Evolutionary conservation across 92 coral and sea anemone genomes (phyloP).

Genomic region (Heteractis magnifica): DNA sequence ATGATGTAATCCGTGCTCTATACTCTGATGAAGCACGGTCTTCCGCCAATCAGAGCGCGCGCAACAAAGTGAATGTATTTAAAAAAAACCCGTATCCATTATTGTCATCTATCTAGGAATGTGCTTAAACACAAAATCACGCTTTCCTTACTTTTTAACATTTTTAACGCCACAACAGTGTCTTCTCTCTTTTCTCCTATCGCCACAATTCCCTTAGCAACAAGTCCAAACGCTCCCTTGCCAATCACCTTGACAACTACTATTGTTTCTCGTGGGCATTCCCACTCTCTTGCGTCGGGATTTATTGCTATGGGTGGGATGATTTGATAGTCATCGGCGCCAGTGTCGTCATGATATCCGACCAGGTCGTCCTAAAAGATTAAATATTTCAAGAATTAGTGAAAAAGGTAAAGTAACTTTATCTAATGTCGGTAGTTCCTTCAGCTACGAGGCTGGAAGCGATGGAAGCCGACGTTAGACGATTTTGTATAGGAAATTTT

Average conservation of each 20-base stretch:
- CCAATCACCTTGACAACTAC: conserved; percentile 63
- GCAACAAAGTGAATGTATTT: too few species aligned
- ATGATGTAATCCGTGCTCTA: too few species aligned
- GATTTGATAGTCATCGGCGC: conserved; percentile 23
- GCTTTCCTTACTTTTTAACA: conserved; percentile 49
- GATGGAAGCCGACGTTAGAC: too few species aligned
- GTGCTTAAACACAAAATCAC: background rate
- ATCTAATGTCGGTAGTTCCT: too few species aligned
- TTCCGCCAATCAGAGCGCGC: too few species aligned
- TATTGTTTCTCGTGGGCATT: conserved; percentile 55
- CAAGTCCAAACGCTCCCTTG: conserved; percentile 69
- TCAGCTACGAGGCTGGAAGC: too few species aligned
- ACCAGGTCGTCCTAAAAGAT: conserved; percentile 28
- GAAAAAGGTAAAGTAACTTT: background rate
- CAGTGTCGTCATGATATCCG: background rate
- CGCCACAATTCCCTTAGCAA: conserved; percentile 55
- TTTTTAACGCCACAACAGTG: conserved; percentile 59
- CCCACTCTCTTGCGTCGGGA: conserved; percentile 33
- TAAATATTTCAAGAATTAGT: background rate
- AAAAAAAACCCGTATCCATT: too few species aligned
- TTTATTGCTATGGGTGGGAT: conserved; percentile 28
- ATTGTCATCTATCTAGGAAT: too few species aligned
- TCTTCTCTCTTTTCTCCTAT: conserved; percentile 29
- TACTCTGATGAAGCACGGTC: too few species aligned
- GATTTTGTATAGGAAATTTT: too few species aligned